These are phyloP conservation scores for Drosophila kepulauana DNA, from an alignment of 1,140 invertebrate species.

Conservation along the genomic window DNA sequence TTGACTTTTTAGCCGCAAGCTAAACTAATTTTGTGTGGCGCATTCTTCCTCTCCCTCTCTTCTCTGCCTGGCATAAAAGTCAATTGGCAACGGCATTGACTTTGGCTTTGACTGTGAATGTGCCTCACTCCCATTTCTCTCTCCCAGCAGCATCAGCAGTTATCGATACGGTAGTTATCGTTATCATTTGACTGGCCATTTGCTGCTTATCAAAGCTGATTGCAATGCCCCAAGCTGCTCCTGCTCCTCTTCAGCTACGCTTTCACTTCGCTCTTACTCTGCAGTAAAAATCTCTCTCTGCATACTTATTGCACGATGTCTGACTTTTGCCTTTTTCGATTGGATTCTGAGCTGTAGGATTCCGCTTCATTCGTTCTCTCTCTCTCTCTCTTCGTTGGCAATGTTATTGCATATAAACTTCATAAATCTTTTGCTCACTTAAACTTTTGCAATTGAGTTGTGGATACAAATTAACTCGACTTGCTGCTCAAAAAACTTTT, in stretches of 20 bases:
- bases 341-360: not conserved
- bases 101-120: constrained; percentile 36
- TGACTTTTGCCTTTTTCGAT: constrained; percentile 26
- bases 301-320: constrained; percentile 58
- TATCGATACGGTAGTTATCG: constrained; percentile 69
- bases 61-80: constrained; percentile 59
- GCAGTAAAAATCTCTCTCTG: constrained; percentile 23
- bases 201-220: constrained; percentile 82
- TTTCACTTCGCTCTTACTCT: not conserved
- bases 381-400: constrained; percentile 33
- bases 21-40: constrained; percentile 74
- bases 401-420: constrained; percentile 81
- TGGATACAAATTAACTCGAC: constrained; percentile 81
- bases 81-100: constrained; percentile 59
- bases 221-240: constrained; percentile 65
- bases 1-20: constrained; percentile 75
- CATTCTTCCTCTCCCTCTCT: constrained; percentile 1
- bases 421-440: constrained; percentile 82
- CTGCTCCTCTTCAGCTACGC: constrained; percentile 16
- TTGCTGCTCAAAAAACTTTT: constrained; percentile 68
- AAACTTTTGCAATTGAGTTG: constrained; percentile 82
- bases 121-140: constrained; percentile 10
- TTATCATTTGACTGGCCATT: constrained; percentile 82
- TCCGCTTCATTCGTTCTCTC: constrained; percentile 12
- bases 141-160: constrained; percentile 9